These are phyloP conservation scores for Pycnomerus fuliginosus DNA, from an alignment of 2,888 invertebrate species.

Conservation along the genomic window DNA sequence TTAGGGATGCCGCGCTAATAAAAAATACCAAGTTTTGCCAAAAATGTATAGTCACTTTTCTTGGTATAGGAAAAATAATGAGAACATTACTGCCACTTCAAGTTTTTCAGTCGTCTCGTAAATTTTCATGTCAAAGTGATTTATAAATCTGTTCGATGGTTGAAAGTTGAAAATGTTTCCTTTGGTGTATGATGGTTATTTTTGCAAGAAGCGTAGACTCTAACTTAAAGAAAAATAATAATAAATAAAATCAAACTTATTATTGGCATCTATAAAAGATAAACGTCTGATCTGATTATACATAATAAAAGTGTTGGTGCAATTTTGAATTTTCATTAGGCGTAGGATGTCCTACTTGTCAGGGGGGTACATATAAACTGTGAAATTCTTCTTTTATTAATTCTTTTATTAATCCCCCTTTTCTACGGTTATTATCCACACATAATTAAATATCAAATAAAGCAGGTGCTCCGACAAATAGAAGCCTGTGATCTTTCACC, in stretches of 20 bases:
- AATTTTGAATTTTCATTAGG: too few species aligned
- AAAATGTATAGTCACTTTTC: slow-evolving; percentile 15
- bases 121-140: slow-evolving; percentile 8
- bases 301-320: too few species aligned
- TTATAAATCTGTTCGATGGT: slow-evolving; percentile 7
- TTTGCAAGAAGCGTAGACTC: too few species aligned
- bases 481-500: slow-evolving; percentile 5
- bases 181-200: too few species aligned
- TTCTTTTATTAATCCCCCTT: slow-evolving; percentile 33
- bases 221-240: too few species aligned
- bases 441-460: slow-evolving; percentile 42
- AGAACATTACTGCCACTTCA: slow-evolving; percentile 5
- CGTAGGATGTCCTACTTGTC: too few species aligned
- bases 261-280: too few species aligned
- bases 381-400: slow-evolving; percentile 26
- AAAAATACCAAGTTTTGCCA: slow-evolving; percentile 18
- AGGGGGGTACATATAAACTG: background rate
- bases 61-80: slow-evolving; percentile 10
- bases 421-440: slow-evolving; percentile 39
- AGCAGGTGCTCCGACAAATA: slow-evolving; percentile 21
- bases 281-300: too few species aligned
- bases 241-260: too few species aligned
- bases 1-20: slow-evolving; percentile 21
- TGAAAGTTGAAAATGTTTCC: too few species aligned
- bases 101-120: slow-evolving; percentile 7